Evolutionary conservation across 1,140 invertebrate genomes (phyloP).

Genomic region (Ridgeia piscesae): DNA sequence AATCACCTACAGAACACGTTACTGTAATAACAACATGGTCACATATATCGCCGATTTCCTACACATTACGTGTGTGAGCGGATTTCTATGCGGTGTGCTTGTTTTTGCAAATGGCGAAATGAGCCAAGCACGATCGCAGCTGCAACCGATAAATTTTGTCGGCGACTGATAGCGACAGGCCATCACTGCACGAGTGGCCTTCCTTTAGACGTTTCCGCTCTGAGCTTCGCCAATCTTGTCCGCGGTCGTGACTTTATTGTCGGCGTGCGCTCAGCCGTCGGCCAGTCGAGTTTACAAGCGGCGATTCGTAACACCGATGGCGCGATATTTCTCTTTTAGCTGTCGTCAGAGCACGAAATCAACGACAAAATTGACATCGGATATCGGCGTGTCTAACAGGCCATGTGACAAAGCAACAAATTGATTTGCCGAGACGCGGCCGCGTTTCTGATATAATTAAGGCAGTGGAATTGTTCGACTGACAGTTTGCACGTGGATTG

Average conservation of each 20-base stretch:
- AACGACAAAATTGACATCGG: not conserved
- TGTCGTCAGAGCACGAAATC: not conserved
- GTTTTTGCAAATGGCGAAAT: constrained; percentile 3
- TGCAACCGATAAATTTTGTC: not conserved
- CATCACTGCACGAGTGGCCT: not conserved
- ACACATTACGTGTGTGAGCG: not conserved
- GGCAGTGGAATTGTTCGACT: not conserved
- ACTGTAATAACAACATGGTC: not conserved
- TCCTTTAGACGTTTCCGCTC: not conserved
- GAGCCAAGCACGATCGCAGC: not conserved
- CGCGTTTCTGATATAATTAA: not conserved
- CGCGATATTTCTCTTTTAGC: not conserved
- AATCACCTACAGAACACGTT: not conserved
- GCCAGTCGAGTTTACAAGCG: not conserved
- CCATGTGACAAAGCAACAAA: not conserved
- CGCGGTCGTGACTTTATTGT: constrained; percentile 3
- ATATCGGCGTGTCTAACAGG: not conserved
- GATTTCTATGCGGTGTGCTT: not conserved
- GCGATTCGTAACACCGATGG: not conserved
- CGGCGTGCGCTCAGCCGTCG: not conserved
- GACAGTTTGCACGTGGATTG: not conserved
- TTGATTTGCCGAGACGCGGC: not conserved
- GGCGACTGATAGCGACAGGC: not conserved
- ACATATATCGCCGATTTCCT: not conserved
- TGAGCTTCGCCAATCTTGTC: not conserved